Percentiles rank a stretch among this genome's conserved stretches.
Evolutionary conservation across 2,797 vertebrate species (phyloP).

Genomic region (Lacerta bilineata): DNA sequence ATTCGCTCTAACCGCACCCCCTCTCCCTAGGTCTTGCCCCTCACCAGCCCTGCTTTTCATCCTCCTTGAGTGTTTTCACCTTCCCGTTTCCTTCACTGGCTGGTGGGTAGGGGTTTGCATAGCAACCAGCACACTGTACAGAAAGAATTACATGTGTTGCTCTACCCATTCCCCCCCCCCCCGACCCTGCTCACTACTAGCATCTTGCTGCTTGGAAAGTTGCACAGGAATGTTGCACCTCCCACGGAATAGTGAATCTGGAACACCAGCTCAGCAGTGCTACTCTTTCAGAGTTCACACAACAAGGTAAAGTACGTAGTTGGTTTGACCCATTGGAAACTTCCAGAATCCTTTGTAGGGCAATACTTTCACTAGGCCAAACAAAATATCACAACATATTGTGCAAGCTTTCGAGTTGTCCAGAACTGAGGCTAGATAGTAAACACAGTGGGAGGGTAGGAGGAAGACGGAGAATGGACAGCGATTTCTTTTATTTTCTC

Average conservation of each 20-base stretch:
- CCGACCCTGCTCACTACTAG: background rate
- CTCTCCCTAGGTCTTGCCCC: background rate
- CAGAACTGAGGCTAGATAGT: too few relatives aligned
- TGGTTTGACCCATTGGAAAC: too few relatives aligned
- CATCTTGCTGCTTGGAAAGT: background rate
- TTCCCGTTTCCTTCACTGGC: background rate
- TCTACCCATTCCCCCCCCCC: too few relatives aligned
- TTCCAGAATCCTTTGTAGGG: too few relatives aligned
- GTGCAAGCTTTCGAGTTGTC: too few relatives aligned
- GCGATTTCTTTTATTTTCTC: rapidly evolving
- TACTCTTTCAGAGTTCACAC: too few relatives aligned
- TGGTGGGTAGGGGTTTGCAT: background rate
- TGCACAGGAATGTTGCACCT: background rate
- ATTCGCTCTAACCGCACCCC: background rate
- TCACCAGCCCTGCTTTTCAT: background rate
- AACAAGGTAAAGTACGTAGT: too few relatives aligned
- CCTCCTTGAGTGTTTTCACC: background rate
- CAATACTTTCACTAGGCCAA: too few relatives aligned
- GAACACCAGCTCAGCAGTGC: background rate
- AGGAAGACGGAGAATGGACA: too few relatives aligned
- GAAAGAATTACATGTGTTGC: too few relatives aligned
- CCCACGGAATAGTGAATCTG: background rate
- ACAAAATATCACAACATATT: too few relatives aligned
- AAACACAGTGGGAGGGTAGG: background rate
- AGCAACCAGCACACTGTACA: background rate